Base-by-base conservation (phyloP, 2,797 vertebrate species). In the Setipinna tenuifilis region DNA sequence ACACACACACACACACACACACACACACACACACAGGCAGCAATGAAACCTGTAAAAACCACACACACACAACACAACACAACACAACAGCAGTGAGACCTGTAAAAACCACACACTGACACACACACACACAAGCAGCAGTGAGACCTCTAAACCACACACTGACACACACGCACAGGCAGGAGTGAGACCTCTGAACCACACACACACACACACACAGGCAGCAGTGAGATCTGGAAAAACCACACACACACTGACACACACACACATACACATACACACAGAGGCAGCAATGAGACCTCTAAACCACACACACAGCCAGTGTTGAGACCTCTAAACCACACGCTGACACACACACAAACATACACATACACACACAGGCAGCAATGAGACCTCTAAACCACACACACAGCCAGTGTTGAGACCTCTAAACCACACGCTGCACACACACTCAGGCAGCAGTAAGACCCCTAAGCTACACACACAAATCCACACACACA, bases 241-340 rank as follows among this genome's bases (percentile, higher is more conserved):
- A 19, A 5, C 44, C 57, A 61, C 16, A 61, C 82, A 61, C 82
- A 83, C 57, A 83, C 44, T 19, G 62, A 75, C 62, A 84, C 62
- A 48, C 10, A 6, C n/a, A 65, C 41, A 1, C 59, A 50, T 21
- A 28, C 41, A 48, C 6, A 28, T n/a, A 65, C 44, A 83, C 31
- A 31, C 44, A 50, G 14, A 71, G 12, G 10, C 50, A 54, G 50
- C 50, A 3, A 9, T 10, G 9, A 54, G 9, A 14, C 62, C 14
- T 21, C 50, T 28, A 28, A 6, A 71, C 83, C 50, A 14, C 50
- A 54, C 50, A 54, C 50, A 54, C 31, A 78, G 5, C 16, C 71
- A 31, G 61, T 10, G n/a, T 23, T 68, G 9, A 31, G 62, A 25
- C 62, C 62, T 14, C 62, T 31, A 78, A 31, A 44, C 71, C 68